Percentiles rank a stretch among this genome's conserved stretches.
Evolutionary conservation across 2,797 vertebrate species (phyloP).

Genomic region (Channa striata): DNA sequence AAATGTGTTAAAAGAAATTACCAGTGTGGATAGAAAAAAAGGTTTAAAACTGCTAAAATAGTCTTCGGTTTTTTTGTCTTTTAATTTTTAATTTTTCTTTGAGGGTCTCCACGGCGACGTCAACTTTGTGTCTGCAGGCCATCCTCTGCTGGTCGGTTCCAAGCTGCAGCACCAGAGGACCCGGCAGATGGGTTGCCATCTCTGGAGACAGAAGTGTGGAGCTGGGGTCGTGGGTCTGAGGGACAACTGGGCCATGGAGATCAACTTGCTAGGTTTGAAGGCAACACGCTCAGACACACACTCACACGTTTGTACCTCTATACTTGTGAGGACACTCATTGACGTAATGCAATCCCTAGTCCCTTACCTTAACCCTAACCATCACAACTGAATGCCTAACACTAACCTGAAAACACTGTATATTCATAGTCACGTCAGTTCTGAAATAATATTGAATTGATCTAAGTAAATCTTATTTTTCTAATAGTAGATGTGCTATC

Average conservation of each 20-base stretch:
- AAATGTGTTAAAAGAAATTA: too few species aligned
- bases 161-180: slow-evolving; percentile 56
- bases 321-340: too few species aligned
- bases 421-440: background rate
- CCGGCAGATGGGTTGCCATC: slow-evolving; percentile 88
- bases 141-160: slow-evolving; percentile 24
- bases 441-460: too few species aligned
- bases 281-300: background rate
- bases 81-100: slow-evolving; percentile 18
- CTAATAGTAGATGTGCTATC: background rate
- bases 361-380: too few species aligned
- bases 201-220: slow-evolving; percentile 96
- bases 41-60: too few species aligned
- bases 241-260: slow-evolving; percentile 97
- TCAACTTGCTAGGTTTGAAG: slow-evolving; percentile 90
- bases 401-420: background rate
- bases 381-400: too few species aligned
- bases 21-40: background rate
- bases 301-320: too few species aligned
- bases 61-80: background rate
- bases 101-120: slow-evolving; percentile 64
- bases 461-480: background rate
- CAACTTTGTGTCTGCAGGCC: slow-evolving; percentile 32
- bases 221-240: slow-evolving; percentile 96
- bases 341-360: too few species aligned